Evolutionary conservation across 2,113 vertebrate genomes (phyloP), one percentile per base, ranked within the genome.

Genomic region (Lycaon pictus): DNA sequence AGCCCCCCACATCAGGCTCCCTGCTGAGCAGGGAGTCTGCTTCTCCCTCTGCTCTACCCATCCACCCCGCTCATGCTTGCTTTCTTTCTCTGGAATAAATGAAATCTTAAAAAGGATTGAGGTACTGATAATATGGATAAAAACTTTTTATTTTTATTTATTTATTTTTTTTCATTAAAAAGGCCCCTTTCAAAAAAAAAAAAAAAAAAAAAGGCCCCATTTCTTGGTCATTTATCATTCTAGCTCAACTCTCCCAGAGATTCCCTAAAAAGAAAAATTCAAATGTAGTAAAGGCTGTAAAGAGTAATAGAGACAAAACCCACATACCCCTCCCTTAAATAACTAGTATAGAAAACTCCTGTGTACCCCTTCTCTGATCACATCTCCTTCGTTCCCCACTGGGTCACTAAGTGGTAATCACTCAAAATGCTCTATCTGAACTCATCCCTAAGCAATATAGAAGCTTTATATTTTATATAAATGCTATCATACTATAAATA

Each of bases 201-300:
- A 37, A n/a, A 37, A 37, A 37, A 37, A 37, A 29, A 58, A 56
- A 82, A 3, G 35, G 35, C 43, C 51, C 74, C 29, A 90, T 56
- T 93, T 93, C 43, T 81, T 62, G 29, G 7, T 62, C 89, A 90
- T 27, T 94, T 51, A 87, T 11, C 48, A 90, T 56, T 83, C 72
- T 12, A 56, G 7, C 19, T 89, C 77, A 94, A 81, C 74, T 80
- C 37, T 72, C 23, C 37, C n/a, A 55, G 5, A 32, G n/a, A 11
- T 60, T 82, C 29, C 65, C 84, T n/a, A 17, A n/a, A 51, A 19
- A 69, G 65, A 37, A 53, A 22, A 25, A 8, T 84, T 94, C 15
- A 88, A 97, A 90, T 2, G 13, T 2, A 88, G 43, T 15, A 71
- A 88, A 74, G n/a, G 12, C 5, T 80, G 27, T 22, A 51, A 56